These are phyloP conservation scores for Boloria euphrosyne DNA, from an alignment of 2,888 invertebrate species.

Conservation along the genomic window DNA sequence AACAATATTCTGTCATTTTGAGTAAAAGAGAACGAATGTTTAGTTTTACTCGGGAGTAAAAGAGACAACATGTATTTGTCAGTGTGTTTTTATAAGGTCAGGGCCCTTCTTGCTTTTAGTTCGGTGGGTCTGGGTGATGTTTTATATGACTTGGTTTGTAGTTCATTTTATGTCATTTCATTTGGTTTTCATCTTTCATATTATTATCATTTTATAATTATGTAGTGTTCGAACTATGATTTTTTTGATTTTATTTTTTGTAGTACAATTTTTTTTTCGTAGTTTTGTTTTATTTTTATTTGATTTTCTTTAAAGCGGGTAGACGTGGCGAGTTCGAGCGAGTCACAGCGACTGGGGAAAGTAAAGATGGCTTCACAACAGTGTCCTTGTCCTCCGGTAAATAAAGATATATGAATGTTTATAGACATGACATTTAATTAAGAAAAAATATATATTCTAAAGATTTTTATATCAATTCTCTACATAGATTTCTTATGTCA, in stretches of 20 bases:
- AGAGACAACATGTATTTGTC: too few species aligned
- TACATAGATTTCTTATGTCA: too few species aligned
- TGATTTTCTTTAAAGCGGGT: conserved; percentile 43
- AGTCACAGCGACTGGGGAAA: conserved; percentile 83
- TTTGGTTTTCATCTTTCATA: not conserved
- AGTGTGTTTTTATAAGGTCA: too few species aligned
- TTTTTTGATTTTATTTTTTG: not conserved
- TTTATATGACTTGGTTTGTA: not conserved
- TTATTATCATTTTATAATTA: not conserved
- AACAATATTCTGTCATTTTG: too few species aligned
- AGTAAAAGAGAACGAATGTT: too few species aligned
- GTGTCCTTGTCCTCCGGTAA: conserved; percentile 84
- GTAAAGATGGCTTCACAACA: conserved; percentile 86
- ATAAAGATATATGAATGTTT: conserved; percentile 33
- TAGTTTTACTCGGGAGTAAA: too few species aligned
- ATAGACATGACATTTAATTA: not conserved
- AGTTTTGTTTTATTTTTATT: conserved; percentile 2
- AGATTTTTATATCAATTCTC: too few species aligned
- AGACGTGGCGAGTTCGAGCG: conserved; percentile 86
- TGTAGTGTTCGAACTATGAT: not conserved
- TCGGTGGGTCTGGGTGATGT: too few species aligned
- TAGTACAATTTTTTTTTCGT: not conserved
- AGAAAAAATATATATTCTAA: too few species aligned
- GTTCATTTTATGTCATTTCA: not conserved
- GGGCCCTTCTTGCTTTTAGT: too few species aligned